Percentiles rank a stretch among this genome's conserved stretches.
Conservation (phyloP, 2,797 vertebrate genomes). For the Halcyon leucocephala region DNA sequence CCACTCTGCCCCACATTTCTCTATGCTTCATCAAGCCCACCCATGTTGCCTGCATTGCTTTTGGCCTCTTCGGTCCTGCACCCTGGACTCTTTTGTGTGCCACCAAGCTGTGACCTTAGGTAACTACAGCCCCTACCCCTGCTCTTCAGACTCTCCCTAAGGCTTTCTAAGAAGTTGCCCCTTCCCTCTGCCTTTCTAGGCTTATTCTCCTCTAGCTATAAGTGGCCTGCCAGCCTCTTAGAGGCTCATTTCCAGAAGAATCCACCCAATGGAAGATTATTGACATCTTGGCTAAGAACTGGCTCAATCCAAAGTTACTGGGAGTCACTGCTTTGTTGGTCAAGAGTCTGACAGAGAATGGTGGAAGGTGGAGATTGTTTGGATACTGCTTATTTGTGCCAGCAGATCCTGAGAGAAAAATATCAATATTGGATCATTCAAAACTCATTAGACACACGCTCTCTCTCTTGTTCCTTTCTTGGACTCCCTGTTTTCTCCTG, state of each 20-base stretch:
- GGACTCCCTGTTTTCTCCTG: not conserved
- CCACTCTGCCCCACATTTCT: not conserved
- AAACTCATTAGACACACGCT: not conserved
- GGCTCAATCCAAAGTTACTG: not conserved
- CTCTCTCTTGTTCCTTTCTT: not conserved
- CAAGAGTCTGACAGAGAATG: not conserved
- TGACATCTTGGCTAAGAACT: not conserved
- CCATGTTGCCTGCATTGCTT: not conserved
- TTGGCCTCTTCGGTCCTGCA: not conserved
- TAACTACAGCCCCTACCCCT: not conserved
- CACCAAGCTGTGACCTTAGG: not conserved
- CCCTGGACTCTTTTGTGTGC: not conserved
- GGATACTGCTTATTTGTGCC: not conserved
- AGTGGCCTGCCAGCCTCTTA: not conserved
- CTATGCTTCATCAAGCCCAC: not conserved
- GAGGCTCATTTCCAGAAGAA: not conserved
- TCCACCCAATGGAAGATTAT: accelerated
- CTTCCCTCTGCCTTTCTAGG: not conserved
- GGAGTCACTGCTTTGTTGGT: not conserved
- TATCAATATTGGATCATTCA: not conserved
- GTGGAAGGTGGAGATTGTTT: not conserved
- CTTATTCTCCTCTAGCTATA: not conserved
- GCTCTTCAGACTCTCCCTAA: not conserved
- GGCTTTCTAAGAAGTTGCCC: not conserved
- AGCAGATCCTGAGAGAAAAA: not conserved